Conservation (phyloP, 2,797 vertebrate species). For the Chaenodraco wilsoni region DNA sequence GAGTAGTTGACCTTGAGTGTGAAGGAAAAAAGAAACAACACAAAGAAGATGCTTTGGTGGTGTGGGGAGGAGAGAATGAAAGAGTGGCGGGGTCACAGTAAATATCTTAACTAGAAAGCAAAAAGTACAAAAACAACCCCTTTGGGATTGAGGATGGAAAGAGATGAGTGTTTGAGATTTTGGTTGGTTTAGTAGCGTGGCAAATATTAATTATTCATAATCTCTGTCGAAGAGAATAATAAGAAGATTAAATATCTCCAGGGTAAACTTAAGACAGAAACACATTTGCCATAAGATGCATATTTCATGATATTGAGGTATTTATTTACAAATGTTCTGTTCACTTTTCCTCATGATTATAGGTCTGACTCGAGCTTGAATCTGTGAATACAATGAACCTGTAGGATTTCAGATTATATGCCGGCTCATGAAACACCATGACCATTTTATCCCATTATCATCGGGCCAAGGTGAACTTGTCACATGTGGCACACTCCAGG, state of each 20-base stretch:
- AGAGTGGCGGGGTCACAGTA: slow-evolving; percentile 63
- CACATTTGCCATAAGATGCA: slow-evolving; percentile 28
- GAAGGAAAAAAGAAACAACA: slow-evolving; percentile 50
- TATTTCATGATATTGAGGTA: slow-evolving; percentile 15
- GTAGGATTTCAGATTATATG: slow-evolving; percentile 45
- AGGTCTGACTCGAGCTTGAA: background rate
- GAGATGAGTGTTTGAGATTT: slow-evolving; percentile 60
- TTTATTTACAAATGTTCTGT: slow-evolving; percentile 14
- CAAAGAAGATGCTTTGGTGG: slow-evolving; percentile 59
- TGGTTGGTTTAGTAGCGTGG: slow-evolving; percentile 41
- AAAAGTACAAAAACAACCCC: slow-evolving; percentile 53
- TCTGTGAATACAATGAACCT: slow-evolving; percentile 8
- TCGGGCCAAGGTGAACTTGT: slow-evolving; percentile 69
- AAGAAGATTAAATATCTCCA: slow-evolving; percentile 64
- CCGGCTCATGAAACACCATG: slow-evolving; percentile 48
- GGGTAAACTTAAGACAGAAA: slow-evolving; percentile 39
- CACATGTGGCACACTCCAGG: slow-evolving; percentile 45
- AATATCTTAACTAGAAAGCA: slow-evolving; percentile 68
- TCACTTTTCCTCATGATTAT: slow-evolving; percentile 13
- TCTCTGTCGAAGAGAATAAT: slow-evolving; percentile 52
- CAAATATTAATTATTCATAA: slow-evolving; percentile 70
- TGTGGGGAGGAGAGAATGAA: slow-evolving; percentile 40
- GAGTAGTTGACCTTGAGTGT: slow-evolving; percentile 62
- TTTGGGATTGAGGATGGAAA: slow-evolving; percentile 43
- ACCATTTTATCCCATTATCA: slow-evolving; percentile 75